Evolutionary conservation across 2,797 vertebrate genomes (phyloP).

Genomic region (Carduelis carduelis): DNA sequence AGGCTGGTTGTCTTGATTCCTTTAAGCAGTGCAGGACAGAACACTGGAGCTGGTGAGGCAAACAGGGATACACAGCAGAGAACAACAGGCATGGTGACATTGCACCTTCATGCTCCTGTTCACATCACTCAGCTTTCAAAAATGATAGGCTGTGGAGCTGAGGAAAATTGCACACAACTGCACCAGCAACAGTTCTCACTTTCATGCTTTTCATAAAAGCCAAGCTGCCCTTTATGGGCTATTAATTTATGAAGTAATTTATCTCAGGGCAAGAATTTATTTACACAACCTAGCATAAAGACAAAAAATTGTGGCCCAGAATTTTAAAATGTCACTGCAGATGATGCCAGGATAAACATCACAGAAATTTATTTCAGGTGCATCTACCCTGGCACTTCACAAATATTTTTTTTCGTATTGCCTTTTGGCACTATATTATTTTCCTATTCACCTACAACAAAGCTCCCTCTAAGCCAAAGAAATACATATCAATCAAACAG

Average conservation of each 20-base stretch:
- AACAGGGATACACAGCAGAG: not conserved
- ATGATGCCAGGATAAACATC: not conserved
- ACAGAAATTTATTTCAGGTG: constrained; percentile 3
- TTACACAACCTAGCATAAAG: not conserved
- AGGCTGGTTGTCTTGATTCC: not conserved
- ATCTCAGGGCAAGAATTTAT: not conserved
- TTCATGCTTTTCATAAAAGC: not conserved
- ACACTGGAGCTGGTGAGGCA: not conserved
- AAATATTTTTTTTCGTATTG: not conserved
- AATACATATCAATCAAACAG: not conserved
- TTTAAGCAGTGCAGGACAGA: not conserved
- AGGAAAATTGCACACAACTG: not conserved
- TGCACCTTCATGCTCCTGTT: not conserved
- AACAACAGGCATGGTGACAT: not conserved
- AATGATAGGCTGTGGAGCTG: not conserved
- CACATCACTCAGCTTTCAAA: not conserved
- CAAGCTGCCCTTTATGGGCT: not conserved
- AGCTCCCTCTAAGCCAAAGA: not conserved
- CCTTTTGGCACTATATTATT: not conserved
- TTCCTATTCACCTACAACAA: not conserved
- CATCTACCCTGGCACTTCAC: not conserved
- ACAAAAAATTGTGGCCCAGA: not conserved
- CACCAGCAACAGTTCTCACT: not conserved
- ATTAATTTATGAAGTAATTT: constrained; percentile 34
- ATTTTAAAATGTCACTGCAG: constrained; percentile 15